Evolutionary conservation across 2,113 vertebrate species (phyloP).

Genomic region (Phyllostomus discolor): DNA sequence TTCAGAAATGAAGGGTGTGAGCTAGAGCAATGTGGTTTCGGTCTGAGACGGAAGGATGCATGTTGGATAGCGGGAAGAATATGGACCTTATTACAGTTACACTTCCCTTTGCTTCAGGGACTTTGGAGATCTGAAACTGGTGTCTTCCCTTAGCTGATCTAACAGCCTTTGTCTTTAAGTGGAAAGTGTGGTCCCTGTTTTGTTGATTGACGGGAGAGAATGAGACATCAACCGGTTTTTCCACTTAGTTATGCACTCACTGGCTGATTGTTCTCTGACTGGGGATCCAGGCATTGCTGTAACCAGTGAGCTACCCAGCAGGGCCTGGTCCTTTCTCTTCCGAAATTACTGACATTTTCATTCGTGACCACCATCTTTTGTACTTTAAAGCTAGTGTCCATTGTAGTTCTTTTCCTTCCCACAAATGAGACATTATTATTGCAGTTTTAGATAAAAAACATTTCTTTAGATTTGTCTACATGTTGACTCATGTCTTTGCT

Average conservation of each 20-base stretch:
- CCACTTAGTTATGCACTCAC: too few relatives aligned
- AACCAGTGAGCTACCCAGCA: too few relatives aligned
- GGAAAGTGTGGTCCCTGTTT: background rate
- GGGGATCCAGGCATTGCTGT: too few relatives aligned
- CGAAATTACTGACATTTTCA: background rate
- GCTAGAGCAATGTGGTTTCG: background rate
- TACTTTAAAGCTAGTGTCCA: background rate
- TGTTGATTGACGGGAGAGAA: background rate
- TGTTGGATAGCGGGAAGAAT: background rate
- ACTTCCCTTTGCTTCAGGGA: background rate
- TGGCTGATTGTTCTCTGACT: too few relatives aligned
- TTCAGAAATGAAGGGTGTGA: background rate
- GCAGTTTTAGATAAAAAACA: background rate
- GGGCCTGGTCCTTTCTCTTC: too few relatives aligned
- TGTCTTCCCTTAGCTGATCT: background rate
- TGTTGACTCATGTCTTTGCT: background rate
- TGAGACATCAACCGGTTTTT: too few relatives aligned
- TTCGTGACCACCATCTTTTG: background rate
- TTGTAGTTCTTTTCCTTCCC: background rate
- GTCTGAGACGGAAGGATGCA: background rate
- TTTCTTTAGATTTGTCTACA: background rate
- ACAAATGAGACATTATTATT: background rate
- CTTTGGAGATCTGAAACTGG: background rate
- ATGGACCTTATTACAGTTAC: background rate
- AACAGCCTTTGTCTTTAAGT: background rate